These are phyloP conservation scores for Temnothorax longispinosus DNA, from an alignment of 1,140 invertebrate species.

Conservation along the genomic window DNA sequence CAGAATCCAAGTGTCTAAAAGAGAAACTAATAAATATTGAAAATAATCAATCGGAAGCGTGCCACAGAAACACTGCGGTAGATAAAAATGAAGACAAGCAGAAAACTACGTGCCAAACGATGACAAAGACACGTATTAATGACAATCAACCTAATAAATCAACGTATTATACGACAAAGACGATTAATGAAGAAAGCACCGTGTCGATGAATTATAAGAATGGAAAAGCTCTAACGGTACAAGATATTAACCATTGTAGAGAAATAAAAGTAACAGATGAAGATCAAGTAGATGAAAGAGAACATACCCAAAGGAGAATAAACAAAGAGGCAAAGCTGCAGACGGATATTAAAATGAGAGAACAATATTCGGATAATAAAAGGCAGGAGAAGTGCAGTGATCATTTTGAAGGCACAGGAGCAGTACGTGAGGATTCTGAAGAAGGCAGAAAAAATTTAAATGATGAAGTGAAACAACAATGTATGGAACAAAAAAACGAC, in stretches of 20 bases:
- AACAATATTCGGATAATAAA: neutral
- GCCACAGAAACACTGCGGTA: neutral
- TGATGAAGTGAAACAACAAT: neutral
- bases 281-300: neutral
- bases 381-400: neutral
- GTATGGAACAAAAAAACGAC: neutral
- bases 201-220: neutral
- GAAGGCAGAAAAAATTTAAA: neutral
- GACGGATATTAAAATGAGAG: neutral
- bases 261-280: neutral
- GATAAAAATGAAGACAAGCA: neutral
- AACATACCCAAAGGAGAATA: neutral
- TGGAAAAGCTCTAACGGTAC: neutral
- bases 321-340: neutral
- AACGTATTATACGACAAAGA: neutral
- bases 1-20: neutral
- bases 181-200: neutral
- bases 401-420: neutral
- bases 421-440: neutral
- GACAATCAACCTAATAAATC: constrained; percentile 11
- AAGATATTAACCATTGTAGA: constrained; percentile 4
- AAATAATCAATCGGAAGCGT: neutral
- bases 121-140: neutral
- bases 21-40: neutral
- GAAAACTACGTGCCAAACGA: neutral